Evolutionary conservation across 2,888 invertebrate genomes (phyloP), one percentile per base, ranked within the genome.

Genomic region (Heliothis peltigera): DNA sequence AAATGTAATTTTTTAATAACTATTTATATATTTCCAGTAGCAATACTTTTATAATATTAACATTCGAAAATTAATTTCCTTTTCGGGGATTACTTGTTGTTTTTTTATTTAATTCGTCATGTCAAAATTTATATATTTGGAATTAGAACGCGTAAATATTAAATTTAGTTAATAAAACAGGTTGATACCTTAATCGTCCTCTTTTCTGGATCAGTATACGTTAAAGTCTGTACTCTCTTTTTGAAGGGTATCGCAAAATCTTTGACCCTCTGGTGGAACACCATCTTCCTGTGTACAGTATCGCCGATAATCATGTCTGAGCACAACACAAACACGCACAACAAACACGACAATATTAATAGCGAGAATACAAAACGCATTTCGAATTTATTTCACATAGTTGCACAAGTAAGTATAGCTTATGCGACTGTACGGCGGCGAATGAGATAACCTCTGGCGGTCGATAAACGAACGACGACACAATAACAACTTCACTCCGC

Each of bases 221-320:
- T 86, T 54, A 94, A 83, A 39, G 82, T 86, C 77, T 92, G 91
- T 7, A 95, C 90, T 66, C 93, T 87, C 79, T 95, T 95, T 85
- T 91, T 93, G 75, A 95, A 95, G 0, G 94, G 94, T 86, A 95
- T 92, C 21, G 94, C 94, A 35, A 93, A 92, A 57, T 94, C 93
- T 79, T 95, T 95, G 25, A 94, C 87, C 76, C 95, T 90, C 72
- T 94, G 91, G 65, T 95, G 94, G 78, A 93, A 94, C 63, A 95
- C 92, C 94, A 95, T 93, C 84, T 95, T 95, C 70, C 91, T 88
- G 72, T 93, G 94, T 72, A 95, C 93, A 1, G 91, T 93, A 71
- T 95, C 94, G 49, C 94, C 94, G 19, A 91, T 81, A 64, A 94
- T 92, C 95, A 95, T 95, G 74, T 95, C 94, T 85, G 80, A 88